Conservation (phyloP, 2,113 vertebrate species). For the Reinhardtius hippoglossoides region DNA sequence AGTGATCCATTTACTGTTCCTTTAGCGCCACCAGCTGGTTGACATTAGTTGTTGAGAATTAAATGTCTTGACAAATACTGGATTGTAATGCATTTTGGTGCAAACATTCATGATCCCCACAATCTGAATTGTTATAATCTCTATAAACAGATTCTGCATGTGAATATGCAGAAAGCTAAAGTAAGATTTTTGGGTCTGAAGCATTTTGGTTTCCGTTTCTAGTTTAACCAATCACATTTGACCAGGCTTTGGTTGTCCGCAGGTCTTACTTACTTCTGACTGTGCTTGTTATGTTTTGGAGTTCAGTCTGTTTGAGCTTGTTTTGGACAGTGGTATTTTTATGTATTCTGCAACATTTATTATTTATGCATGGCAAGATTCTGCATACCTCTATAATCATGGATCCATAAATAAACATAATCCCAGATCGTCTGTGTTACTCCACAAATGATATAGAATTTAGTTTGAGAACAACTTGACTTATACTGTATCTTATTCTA, state of each 20-base stretch:
- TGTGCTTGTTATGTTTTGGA: conserved; percentile 1
- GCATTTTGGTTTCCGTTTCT: too few species aligned
- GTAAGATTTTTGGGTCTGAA: too few species aligned
- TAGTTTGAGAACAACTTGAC: neutral
- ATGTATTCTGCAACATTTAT: conserved; percentile 7
- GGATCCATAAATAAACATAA: conserved; percentile 6
- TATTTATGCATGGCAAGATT: neutral
- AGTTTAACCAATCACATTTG: too few species aligned
- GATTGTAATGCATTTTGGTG: neutral
- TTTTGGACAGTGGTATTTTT: neutral
- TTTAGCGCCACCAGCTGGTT: too few species aligned
- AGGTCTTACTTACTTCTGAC: too few species aligned
- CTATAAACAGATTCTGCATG: too few species aligned
- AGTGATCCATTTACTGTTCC: neutral
- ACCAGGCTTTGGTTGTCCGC: too few species aligned
- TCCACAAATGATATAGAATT: conserved; percentile 2
- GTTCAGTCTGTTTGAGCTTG: too few species aligned
- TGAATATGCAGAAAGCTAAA: too few species aligned
- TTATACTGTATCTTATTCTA: neutral
- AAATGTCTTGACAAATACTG: neutral
- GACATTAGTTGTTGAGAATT: neutral
- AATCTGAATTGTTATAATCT: too few species aligned
- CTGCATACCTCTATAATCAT: conserved; percentile 2
- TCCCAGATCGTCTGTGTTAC: neutral
- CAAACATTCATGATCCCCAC: neutral